Percentiles rank a stretch among this genome's conserved stretches.
These are phyloP conservation scores for Melanerpes formicivorus DNA, from an alignment of 2,113 vertebrate genomes.

Conservation along the genomic window DNA sequence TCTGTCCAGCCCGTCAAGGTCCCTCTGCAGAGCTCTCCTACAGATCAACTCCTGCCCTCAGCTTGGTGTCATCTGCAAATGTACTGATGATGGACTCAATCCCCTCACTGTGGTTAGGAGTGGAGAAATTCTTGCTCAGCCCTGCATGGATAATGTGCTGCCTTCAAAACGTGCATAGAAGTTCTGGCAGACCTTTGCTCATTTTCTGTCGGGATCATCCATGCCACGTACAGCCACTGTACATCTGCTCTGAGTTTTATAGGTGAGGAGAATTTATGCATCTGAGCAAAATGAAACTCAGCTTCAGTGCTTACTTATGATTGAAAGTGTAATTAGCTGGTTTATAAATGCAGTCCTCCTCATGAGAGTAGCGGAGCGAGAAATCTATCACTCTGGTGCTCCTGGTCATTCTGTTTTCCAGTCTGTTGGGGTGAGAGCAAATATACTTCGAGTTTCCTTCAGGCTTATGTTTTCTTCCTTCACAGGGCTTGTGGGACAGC, in stretches of 20 bases:
- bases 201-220: neutral
- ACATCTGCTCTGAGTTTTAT: neutral
- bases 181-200: accelerated
- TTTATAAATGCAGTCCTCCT: neutral
- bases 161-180: neutral
- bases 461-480: neutral
- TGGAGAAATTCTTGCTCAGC: neutral
- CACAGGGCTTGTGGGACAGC: neutral
- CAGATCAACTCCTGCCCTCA: too few relatives aligned
- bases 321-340: neutral
- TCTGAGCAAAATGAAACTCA: neutral
- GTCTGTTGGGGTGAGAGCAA: neutral
- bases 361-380: neutral
- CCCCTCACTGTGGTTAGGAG: neutral
- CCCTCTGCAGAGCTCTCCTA: too few relatives aligned
- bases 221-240: accelerated
- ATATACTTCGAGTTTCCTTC: neutral
- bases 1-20: too few relatives aligned
- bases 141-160: neutral
- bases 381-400: neutral
- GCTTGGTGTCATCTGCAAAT: too few relatives aligned
- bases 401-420: neutral
- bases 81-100: too few relatives aligned
- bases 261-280: neutral
- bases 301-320: neutral